phyloP scores from a whole-genome alignment of 2,113 vertebrate genomes.

The Toxotes jaculatrix region DNA sequence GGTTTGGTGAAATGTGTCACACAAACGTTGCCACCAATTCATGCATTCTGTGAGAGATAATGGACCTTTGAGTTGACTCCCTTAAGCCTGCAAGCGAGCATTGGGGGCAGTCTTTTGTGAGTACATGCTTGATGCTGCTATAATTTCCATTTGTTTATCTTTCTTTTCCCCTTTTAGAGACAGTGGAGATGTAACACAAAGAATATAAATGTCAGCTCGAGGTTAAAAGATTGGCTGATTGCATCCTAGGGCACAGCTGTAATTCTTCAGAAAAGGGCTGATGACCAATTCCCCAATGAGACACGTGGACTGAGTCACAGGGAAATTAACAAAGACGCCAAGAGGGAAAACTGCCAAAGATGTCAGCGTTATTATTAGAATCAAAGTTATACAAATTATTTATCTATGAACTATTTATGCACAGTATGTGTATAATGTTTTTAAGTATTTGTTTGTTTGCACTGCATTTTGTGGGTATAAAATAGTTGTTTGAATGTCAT shows the following conservation, averaged over 20 bases:
- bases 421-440: background rate
- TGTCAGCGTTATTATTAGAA: conserved; percentile 37
- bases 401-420: background rate
- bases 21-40: conserved; percentile 54
- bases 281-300: conserved; percentile 61
- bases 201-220: conserved; percentile 64
- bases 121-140: conserved; percentile 51
- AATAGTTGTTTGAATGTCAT: background rate
- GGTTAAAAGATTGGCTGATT: conserved; percentile 69
- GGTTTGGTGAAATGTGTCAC: conserved; percentile 64
- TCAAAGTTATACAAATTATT: conserved; percentile 20
- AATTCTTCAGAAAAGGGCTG: conserved; percentile 56
- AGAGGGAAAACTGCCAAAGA: conserved; percentile 30
- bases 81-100: conserved; percentile 29
- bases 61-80: conserved; percentile 54
- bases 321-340: conserved; percentile 54
- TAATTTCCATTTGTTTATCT: conserved; percentile 67
- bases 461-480: background rate
- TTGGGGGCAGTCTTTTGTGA: conserved; percentile 46
- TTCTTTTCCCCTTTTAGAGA: conserved; percentile 32
- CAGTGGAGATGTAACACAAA: conserved; percentile 56
- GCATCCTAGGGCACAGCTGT: conserved; percentile 48
- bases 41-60: conserved; percentile 55
- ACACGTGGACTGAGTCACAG: conserved; percentile 43
- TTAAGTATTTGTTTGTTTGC: background rate